These are phyloP conservation scores for Drosophila parvula DNA, from an alignment of 1,140 invertebrate species.

Conservation along the genomic window DNA sequence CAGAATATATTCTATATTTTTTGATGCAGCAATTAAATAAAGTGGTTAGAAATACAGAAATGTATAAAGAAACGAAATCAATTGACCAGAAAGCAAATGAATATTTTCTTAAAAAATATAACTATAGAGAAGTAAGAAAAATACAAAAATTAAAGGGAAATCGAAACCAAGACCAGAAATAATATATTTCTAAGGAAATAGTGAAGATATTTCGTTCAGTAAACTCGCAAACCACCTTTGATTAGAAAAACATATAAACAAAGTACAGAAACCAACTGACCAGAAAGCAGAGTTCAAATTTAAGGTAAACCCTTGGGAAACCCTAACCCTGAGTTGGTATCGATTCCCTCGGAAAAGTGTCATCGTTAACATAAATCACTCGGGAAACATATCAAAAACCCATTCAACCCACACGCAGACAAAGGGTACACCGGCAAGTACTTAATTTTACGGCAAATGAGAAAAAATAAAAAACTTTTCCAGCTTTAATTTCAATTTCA, in stretches of 20 bases:
- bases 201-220: neutral
- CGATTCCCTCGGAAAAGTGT: conserved; percentile 31
- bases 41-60: conserved; percentile 11
- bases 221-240: neutral
- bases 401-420: conserved; percentile 49
- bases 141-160: neutral
- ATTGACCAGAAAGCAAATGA: conserved; percentile 16
- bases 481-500: conserved; percentile 58
- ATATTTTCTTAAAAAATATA: conserved; percentile 12
- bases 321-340: conserved; percentile 24
- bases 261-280: conserved; percentile 14
- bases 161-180: neutral
- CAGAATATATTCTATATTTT: conserved; percentile 20
- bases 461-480: conserved; percentile 47
- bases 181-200: neutral
- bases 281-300: conserved; percentile 31
- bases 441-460: conserved; percentile 63
- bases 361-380: conserved; percentile 69
- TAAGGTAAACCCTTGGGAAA: conserved; percentile 20
- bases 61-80: neutral
- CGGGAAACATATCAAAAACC: conserved; percentile 50
- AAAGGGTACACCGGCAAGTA: conserved; percentile 40
- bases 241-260: neutral
- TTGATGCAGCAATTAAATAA: conserved; percentile 8
- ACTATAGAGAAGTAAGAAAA: conserved; percentile 1